Percentiles rank a stretch among this genome's conserved stretches.
Conservation (phyloP, 35 echinoderm and acorn worm species). For the Lytechinus pictus region DNA sequence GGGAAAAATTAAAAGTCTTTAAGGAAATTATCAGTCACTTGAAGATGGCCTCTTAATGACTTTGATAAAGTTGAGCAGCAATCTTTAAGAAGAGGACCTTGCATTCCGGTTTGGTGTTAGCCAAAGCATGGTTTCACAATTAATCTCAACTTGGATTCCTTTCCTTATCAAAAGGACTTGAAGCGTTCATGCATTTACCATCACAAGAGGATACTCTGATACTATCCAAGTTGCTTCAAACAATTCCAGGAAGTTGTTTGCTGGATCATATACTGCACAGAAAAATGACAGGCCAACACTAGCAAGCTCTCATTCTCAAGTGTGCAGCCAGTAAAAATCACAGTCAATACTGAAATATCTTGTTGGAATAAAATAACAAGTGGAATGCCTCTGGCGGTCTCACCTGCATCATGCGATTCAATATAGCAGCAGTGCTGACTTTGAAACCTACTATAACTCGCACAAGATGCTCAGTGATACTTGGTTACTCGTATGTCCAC, state of each 20-base stretch:
- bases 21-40: constrained; percentile 31
- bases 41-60: constrained; percentile 73
- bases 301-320: too few relatives aligned
- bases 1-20: constrained; percentile 53
- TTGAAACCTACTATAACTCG: too few relatives aligned
- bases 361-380: too few relatives aligned
- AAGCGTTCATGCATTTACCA: constrained; percentile 77
- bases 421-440: too few relatives aligned
- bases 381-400: too few relatives aligned
- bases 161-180: constrained; percentile 66
- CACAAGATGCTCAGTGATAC: too few relatives aligned
- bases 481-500: too few relatives aligned
- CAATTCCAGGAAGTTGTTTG: constrained; percentile 74
- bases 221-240: constrained; percentile 75
- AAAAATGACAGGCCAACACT: too few relatives aligned
- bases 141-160: constrained; percentile 83
- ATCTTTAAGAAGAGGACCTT: constrained; percentile 68
- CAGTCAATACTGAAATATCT: too few relatives aligned
- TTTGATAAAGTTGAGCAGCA: constrained; percentile 76
- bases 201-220: constrained; percentile 63
- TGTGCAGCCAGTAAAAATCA: too few relatives aligned
- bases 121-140: constrained; percentile 74
- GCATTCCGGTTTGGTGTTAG: constrained; percentile 71
- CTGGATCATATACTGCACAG: constrained; percentile 84
- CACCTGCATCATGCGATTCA: too few relatives aligned